These are phyloP conservation scores for Cataglyphis hispanica DNA, from an alignment of 1,140 invertebrate genomes.

Conservation along the genomic window DNA sequence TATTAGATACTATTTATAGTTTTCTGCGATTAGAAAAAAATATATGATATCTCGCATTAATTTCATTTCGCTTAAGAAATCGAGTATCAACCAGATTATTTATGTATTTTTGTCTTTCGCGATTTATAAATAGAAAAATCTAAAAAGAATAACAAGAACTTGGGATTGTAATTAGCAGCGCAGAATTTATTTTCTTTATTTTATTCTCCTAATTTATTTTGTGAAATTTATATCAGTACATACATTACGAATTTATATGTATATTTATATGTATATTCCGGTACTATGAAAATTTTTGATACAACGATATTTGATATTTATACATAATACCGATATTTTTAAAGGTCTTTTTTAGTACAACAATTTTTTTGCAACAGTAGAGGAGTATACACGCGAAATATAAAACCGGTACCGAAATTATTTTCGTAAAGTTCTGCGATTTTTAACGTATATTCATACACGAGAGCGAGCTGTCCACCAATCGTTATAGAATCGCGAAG, in stretches of 20 bases:
- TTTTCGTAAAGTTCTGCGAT: not conserved
- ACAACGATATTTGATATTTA: not conserved
- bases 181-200: conserved; percentile 9
- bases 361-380: not conserved
- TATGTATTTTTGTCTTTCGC: not conserved
- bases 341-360: not conserved
- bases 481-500: conserved; percentile 17
- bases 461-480: not conserved
- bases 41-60: not conserved
- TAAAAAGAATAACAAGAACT: not conserved
- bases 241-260: not conserved
- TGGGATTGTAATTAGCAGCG: not conserved
- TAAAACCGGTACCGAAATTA: not conserved
- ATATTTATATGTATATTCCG: not conserved
- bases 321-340: not conserved
- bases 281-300: conserved; percentile 22
- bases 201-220: not conserved
- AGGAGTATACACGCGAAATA: too few relatives aligned
- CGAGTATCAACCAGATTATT: not conserved
- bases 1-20: too few relatives aligned
- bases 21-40: not conserved
- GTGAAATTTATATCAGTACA: not conserved
- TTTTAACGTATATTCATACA: conserved; percentile 54
- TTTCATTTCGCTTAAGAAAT: not conserved
- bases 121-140: not conserved